These are phyloP conservation scores for Melanargia galathea DNA, from an alignment of 2,888 invertebrate genomes.

Conservation along the genomic window DNA sequence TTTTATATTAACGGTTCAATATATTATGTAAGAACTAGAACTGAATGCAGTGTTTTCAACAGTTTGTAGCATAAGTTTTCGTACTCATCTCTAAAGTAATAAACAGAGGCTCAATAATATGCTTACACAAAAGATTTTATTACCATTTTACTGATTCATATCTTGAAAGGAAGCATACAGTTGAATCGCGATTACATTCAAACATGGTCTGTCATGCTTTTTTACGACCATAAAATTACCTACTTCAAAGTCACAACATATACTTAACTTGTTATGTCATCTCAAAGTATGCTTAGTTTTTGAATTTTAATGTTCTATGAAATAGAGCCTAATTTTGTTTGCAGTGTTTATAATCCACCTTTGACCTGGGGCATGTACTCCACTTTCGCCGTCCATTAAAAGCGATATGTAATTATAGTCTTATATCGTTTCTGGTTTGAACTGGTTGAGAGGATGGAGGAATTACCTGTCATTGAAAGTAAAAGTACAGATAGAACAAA, in stretches of 20 bases:
- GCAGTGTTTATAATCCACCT: constrained; percentile 22
- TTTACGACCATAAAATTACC: constrained; percentile 8
- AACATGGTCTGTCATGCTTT: constrained; percentile 18
- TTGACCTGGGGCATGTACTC: constrained; percentile 29
- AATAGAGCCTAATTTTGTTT: constrained; percentile 22
- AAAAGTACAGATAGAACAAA: constrained; percentile 7
- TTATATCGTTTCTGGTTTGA: constrained; percentile 17
- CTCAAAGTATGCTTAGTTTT: not conserved
- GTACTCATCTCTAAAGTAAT: too few relatives aligned
- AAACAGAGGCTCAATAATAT: too few relatives aligned
- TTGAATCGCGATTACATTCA: constrained; percentile 10
- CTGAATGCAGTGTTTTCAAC: too few relatives aligned
- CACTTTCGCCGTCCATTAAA: constrained; percentile 37
- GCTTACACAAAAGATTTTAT: too few relatives aligned
- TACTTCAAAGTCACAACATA: constrained; percentile 15
- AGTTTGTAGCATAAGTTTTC: too few relatives aligned
- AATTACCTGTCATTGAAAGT: constrained; percentile 19
- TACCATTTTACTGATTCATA: not conserved
- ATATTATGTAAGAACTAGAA: too few relatives aligned
- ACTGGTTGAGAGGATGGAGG: constrained; percentile 22
- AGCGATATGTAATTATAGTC: constrained; percentile 29
- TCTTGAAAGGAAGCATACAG: constrained; percentile 5
- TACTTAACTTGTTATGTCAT: constrained; percentile 35
- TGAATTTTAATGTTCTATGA: not conserved
- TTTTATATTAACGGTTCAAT: too few relatives aligned